These are phyloP conservation scores for Machaerirhynchus nigripectus DNA, from an alignment of 2,113 vertebrate species.

Conservation along the genomic window DNA sequence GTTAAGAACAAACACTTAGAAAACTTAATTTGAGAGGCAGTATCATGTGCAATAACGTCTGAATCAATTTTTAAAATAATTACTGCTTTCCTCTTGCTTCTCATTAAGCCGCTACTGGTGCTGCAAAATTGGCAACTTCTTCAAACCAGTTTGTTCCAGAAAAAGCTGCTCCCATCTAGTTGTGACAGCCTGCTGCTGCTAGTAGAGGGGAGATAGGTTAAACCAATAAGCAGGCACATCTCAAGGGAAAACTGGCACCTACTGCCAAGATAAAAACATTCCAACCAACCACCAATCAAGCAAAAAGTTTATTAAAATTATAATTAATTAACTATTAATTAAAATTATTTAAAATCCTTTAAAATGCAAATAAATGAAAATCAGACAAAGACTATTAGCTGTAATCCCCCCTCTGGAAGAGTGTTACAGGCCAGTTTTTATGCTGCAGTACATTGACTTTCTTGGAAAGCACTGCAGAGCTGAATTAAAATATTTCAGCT, in stretches of 20 bases:
- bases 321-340: neutral
- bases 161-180: conserved; percentile 55
- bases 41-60: neutral
- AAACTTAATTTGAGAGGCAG: neutral
- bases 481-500: conserved; percentile 59
- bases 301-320: neutral
- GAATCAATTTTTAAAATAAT: conserved; percentile 39
- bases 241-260: neutral
- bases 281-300: neutral
- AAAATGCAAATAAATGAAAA: conserved; percentile 18
- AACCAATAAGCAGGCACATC: conserved; percentile 48
- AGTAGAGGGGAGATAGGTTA: conserved; percentile 44
- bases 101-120: conserved; percentile 12
- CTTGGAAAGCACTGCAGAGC: conserved; percentile 60
- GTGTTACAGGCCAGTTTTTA: conserved; percentile 53
- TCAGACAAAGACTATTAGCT: neutral
- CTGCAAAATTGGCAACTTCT: conserved; percentile 50
- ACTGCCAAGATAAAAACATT: neutral
- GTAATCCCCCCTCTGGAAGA: conserved; percentile 42
- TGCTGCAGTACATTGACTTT: conserved; percentile 64
- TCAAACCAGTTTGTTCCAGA: conserved; percentile 67
- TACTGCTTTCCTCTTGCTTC: conserved; percentile 38
- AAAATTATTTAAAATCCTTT: neutral
- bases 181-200: conserved; percentile 50
- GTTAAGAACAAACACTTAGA: conserved; percentile 23